These are phyloP conservation scores for Polydrusus tereticollis DNA, from an alignment of 2,888 invertebrate genomes.

Conservation along the genomic window DNA sequence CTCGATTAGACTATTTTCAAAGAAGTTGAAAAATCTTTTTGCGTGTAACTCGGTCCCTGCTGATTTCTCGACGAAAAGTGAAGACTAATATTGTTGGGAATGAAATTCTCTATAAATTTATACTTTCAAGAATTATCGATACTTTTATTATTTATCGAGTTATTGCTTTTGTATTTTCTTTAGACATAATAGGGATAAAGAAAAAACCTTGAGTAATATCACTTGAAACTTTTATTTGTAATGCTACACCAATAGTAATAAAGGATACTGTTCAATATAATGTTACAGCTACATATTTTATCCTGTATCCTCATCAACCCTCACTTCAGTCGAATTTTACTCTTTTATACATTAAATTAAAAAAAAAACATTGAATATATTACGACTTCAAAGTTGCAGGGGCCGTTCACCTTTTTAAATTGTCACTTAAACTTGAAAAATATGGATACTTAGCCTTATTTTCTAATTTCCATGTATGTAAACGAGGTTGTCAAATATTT, in stretches of 20 bases:
- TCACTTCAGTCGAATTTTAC: conserved; percentile 2
- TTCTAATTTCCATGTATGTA: too few relatives aligned
- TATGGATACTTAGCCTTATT: too few relatives aligned
- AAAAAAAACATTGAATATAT: conserved; percentile 9
- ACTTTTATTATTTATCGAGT: too few relatives aligned
- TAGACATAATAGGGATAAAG: neutral
- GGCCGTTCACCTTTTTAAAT: neutral
- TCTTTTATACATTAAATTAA: conserved; percentile 4
- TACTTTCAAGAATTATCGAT: too few relatives aligned
- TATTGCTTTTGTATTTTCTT: too few relatives aligned
- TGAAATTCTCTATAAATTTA: too few relatives aligned
- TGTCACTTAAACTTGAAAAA: neutral
- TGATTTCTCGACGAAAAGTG: too few relatives aligned
- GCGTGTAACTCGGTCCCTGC: too few relatives aligned
- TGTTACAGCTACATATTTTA: neutral
- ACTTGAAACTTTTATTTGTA: conserved; percentile 21
- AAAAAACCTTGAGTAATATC: neutral
- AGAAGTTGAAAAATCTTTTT: too few relatives aligned
- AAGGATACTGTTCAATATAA: neutral
- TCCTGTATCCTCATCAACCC: conserved; percentile 1
- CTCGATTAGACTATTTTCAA: too few relatives aligned
- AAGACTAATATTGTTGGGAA: too few relatives aligned
- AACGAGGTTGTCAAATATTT: too few relatives aligned
- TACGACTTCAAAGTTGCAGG: neutral
- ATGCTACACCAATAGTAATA: conserved; percentile 6